Base-by-base conservation (phyloP, 2,888 invertebrate species). In the Coleophora flavipennella region DNA sequence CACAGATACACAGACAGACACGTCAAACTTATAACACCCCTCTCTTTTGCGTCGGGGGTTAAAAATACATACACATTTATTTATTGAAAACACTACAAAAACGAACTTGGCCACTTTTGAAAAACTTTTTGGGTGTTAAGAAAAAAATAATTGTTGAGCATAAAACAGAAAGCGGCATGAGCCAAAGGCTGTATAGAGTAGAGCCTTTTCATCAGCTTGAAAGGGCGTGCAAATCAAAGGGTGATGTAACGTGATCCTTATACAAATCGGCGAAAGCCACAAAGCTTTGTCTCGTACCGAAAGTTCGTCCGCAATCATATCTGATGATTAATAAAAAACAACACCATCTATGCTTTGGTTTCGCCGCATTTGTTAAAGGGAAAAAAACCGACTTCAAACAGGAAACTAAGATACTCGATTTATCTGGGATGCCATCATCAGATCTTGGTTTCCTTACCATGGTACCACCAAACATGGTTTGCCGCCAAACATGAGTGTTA, bases 301-400 rank as follows among this genome's bases (percentile, higher is more conserved):
- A 49, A 29, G 4, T 52, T 59, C 65, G 55, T 61, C 62, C 61
- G 59, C 67, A 72, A 70, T 71, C 71, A 70, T 64, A 65, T 69
- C 64, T 62, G 45, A 43, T 54, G 50, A 50, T 38, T 38, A 41
- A 20, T 20, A 20, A 20, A 20, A 13, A 31, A 10, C 37, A 31
- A 11, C 31, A 11, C 31, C n/a, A 10, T 31, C 11, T 31, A n/a
- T n/a, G 3, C 8, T 31, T n/a, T 11, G 11, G 11, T 3, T 11
- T 31, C 8, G n/a, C 10, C 11, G 31, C 10, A 2, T 31, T 31
- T 31, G 8, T 8, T 3, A 8, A 6, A 31, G 31, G 8, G 8
- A 3, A 20, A 4, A 20, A 20, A 20, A 4, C 3, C 20, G 6
- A 6, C 20, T 3, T 20, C 20, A 20, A 6, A n/a, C 8, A n/a